phyloP scores from a whole-genome alignment of 1,140 invertebrate genomes.

The Idris sp. region DNA sequence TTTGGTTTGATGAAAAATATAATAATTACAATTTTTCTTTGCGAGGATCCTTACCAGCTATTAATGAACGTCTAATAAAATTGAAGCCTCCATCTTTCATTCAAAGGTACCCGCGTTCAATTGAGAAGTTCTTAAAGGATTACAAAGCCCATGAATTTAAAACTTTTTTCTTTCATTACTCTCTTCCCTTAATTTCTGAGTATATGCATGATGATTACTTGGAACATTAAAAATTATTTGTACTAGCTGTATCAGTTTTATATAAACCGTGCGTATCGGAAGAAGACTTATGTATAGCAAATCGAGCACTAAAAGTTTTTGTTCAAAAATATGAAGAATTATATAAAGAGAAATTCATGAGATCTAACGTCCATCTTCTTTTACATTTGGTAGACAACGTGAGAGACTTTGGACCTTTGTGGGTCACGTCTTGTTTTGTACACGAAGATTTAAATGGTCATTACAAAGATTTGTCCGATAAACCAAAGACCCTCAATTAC shows the following conservation, averaged over 20 bases:
- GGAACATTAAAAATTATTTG: slow-evolving; percentile 25
- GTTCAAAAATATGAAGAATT: slow-evolving; percentile 38
- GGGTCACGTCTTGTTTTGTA: slow-evolving; percentile 41
- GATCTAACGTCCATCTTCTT: slow-evolving; percentile 48
- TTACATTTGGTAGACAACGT: slow-evolving; percentile 54
- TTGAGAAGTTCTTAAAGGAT: slow-evolving; percentile 20
- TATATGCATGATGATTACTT: slow-evolving; percentile 12
- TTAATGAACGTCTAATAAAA: slow-evolving; percentile 17
- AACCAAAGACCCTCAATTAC: slow-evolving; percentile 17
- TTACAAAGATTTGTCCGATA: slow-evolving; percentile 24
- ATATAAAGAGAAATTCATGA: slow-evolving; percentile 34
- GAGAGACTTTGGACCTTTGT: slow-evolving; percentile 50
- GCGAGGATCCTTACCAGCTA: neutral
- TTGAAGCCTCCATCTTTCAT: slow-evolving; percentile 48
- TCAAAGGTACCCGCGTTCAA: slow-evolving; percentile 18
- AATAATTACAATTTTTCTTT: slow-evolving; percentile 22
- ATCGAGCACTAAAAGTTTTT: slow-evolving; percentile 13
- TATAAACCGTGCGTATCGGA: slow-evolving; percentile 8
- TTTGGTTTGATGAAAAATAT: slow-evolving; percentile 40
- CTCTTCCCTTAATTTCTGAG: slow-evolving; percentile 24
- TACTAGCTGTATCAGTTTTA: slow-evolving; percentile 16
- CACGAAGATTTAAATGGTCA: slow-evolving; percentile 47
- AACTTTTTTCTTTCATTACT: slow-evolving; percentile 45
- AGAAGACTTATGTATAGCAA: slow-evolving; percentile 51
- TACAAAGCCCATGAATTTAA: slow-evolving; percentile 48